Evolutionary conservation across 2,888 invertebrate species (phyloP).

Genomic region (Metopia argyrocephala): DNA sequence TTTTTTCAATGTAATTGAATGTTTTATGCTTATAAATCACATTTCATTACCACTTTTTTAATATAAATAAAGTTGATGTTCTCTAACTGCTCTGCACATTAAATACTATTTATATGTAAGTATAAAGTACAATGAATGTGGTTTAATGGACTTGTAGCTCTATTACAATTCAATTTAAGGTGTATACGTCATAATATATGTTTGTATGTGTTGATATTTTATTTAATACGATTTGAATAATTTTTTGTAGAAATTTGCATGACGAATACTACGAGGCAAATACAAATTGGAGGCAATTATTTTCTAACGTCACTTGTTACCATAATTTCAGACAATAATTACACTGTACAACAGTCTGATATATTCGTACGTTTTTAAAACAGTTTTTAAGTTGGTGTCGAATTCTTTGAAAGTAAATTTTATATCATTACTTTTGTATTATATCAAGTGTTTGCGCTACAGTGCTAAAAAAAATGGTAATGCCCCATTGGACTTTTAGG

Average conservation of each 20-base stretch:
- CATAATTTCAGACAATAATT: too few species aligned
- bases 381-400: too few species aligned
- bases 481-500: too few species aligned
- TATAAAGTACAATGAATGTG: too few species aligned
- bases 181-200: background rate
- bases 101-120: background rate
- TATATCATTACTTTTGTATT: too few species aligned
- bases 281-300: too few species aligned
- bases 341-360: too few species aligned
- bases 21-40: constrained; percentile 5
- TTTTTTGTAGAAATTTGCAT: background rate
- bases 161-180: background rate
- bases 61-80: background rate
- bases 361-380: too few species aligned
- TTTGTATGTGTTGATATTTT: background rate
- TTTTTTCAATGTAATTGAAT: background rate
- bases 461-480: too few species aligned
- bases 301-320: background rate
- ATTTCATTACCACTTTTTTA: background rate
- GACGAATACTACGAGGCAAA: background rate
- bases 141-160: too few species aligned
- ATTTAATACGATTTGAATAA: background rate
- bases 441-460: too few species aligned
- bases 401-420: too few species aligned
- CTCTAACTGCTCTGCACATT: background rate